Percentiles rank a stretch among this genome's conserved stretches.
Conservation (phyloP, 2,113 vertebrate genomes). For the Mobula birostris region DNA sequence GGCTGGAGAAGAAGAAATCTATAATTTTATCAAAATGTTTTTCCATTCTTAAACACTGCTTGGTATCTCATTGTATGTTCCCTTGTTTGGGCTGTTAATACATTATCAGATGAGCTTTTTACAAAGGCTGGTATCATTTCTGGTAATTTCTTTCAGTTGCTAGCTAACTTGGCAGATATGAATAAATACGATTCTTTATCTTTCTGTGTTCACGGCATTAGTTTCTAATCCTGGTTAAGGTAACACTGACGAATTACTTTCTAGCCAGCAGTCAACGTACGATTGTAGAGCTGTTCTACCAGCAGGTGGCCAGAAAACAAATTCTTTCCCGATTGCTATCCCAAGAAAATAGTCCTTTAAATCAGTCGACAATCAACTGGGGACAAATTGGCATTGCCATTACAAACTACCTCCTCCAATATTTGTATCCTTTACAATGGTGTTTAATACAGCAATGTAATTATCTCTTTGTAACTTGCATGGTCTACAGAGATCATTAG, state of each 20-base stretch:
- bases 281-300: constrained; percentile 86
- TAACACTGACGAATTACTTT: constrained; percentile 10
- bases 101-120: not conserved
- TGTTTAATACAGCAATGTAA: no score
- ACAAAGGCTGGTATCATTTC: not conserved
- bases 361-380: constrained; percentile 66
- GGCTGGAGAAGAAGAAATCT: no score
- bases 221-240: not conserved
- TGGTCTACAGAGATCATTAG: not conserved
- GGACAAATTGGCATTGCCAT: constrained; percentile 68
- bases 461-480: not conserved
- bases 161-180: not conserved
- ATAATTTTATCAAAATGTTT: no score
- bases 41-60: no score
- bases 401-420: constrained; percentile 70
- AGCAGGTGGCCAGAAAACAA: constrained; percentile 71
- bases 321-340: constrained; percentile 72
- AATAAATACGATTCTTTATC: not conserved
- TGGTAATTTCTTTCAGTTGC: not conserved
- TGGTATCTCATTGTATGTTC: no score
- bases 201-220: not conserved
- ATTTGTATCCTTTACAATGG: constrained; percentile 77
- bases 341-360: constrained; percentile 56
- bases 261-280: constrained; percentile 74
- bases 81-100: not conserved